phyloP scores from a whole-genome alignment of 1,140 invertebrate genomes.

The Drosophila serrata region DNA sequence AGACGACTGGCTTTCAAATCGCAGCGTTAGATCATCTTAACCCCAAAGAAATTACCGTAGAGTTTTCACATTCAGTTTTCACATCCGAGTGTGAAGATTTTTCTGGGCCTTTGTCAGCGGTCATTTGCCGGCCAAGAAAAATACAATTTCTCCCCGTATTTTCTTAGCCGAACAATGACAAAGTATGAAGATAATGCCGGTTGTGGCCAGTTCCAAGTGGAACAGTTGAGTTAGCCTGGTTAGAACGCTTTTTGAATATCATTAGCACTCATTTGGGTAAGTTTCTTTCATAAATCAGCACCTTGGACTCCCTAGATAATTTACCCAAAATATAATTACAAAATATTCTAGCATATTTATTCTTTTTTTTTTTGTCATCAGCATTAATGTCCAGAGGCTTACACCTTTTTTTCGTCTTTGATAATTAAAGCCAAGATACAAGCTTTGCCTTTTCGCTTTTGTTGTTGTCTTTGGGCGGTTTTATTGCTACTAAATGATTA shows the following conservation, averaged over 20 bases:
- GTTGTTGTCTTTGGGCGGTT: conserved; percentile 39
- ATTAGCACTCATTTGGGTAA: conserved; percentile 1
- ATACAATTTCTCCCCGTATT: conserved; percentile 15
- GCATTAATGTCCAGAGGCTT: conserved; percentile 16
- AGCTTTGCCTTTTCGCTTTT: conserved; percentile 19
- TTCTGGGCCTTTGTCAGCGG: conserved; percentile 20
- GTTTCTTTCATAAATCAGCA: conserved; percentile 2
- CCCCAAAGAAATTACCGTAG: conserved; percentile 42
- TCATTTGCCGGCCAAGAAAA: conserved; percentile 14
- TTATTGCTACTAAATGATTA: conserved; percentile 62
- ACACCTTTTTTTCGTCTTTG: conserved; percentile 31
- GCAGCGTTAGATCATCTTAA: conserved; percentile 30
- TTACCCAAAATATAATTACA: conserved; percentile 20
- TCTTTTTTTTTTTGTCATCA: conserved; percentile 7
- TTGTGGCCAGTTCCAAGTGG: conserved; percentile 16
- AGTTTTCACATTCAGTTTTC: conserved; percentile 67
- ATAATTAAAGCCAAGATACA: conserved; percentile 48
- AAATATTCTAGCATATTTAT: conserved; percentile 9
- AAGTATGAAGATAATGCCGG: conserved; percentile 26
- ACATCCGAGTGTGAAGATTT: conserved; percentile 57
- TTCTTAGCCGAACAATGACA: conserved; percentile 30
- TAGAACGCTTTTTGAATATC: conserved; percentile 10
- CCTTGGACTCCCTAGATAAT: neutral
- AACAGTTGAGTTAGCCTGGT: conserved; percentile 22
- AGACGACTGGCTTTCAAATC: conserved; percentile 19